A percentile compares a stretch with the other conserved stretches of the same genome.
These are phyloP conservation scores for Cataglyphis livida DNA, from an alignment of 2,888 invertebrate genomes.

Conservation along the genomic window DNA sequence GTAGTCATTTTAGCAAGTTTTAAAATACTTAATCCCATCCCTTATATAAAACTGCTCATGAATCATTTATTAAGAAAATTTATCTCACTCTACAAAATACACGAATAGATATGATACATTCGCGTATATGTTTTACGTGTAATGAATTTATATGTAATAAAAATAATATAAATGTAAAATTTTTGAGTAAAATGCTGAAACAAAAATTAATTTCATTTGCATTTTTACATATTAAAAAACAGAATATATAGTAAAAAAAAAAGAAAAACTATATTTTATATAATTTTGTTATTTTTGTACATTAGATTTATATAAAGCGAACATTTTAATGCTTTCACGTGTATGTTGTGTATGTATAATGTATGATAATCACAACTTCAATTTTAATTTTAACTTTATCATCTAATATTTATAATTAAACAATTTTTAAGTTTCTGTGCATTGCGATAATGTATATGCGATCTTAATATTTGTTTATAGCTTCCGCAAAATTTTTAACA, in stretches of 20 bases:
- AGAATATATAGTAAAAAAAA: not conserved
- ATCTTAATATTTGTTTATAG: constrained; percentile 23
- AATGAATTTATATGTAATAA: not conserved
- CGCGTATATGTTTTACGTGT: not conserved
- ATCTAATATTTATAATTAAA: not conserved
- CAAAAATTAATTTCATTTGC: not conserved
- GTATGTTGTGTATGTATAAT: not conserved
- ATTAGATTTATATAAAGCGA: not conserved
- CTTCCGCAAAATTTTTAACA: constrained; percentile 26
- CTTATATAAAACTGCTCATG: not conserved
- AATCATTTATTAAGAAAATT: not conserved
- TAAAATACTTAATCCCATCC: not conserved
- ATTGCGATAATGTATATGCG: not conserved
- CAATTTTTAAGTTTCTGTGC: not conserved
- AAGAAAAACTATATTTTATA: not conserved
- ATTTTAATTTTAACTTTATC: not conserved
- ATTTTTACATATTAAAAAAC: not conserved
- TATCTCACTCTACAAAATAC: not conserved
- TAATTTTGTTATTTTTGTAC: not conserved
- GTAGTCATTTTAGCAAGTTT: not conserved
- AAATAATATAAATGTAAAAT: constrained; percentile 9
- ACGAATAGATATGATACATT: not conserved
- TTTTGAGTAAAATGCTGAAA: not conserved
- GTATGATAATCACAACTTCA: not conserved
- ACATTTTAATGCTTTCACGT: not conserved